phyloP scores from a whole-genome alignment of 2,888 invertebrate species.

The Bhutanitis thaidina region DNA sequence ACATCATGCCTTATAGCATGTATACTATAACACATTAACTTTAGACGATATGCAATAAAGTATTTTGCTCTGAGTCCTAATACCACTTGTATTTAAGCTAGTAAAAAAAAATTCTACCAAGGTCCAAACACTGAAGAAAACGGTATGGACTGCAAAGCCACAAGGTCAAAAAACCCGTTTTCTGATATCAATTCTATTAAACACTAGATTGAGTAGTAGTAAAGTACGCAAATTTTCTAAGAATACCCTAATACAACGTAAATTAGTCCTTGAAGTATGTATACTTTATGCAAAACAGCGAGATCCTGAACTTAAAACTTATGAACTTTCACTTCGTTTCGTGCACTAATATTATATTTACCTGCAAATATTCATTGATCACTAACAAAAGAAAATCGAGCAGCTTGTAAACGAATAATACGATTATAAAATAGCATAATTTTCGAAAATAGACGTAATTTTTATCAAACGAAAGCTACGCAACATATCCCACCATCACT shows the following conservation, averaged over 20 bases:
- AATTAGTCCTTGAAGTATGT: neutral
- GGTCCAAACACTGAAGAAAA: constrained; percentile 16
- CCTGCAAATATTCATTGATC: constrained; percentile 46
- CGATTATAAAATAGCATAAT: constrained; percentile 45
- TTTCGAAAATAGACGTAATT: constrained; percentile 2
- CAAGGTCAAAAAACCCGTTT: constrained; percentile 38
- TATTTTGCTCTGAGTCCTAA: too few relatives aligned
- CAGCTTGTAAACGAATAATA: constrained; percentile 36
- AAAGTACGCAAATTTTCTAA: neutral
- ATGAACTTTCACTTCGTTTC: constrained; percentile 55
- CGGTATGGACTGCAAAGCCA: constrained; percentile 20
- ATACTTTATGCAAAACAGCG: neutral
- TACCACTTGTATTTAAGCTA: too few relatives aligned
- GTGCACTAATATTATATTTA: constrained; percentile 32
- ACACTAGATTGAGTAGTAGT: neutral
- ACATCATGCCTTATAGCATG: too few relatives aligned
- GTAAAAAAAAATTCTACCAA: too few relatives aligned
- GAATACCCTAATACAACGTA: neutral
- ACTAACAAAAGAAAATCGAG: constrained; percentile 44
- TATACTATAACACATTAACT: too few relatives aligned
- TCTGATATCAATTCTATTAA: neutral
- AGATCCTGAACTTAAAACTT: constrained; percentile 20
- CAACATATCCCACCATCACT: constrained; percentile 44
- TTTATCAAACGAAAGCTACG: constrained; percentile 25
- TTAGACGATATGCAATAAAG: too few relatives aligned